phyloP scores from a whole-genome alignment of 2,113 vertebrate genomes.

The Scortum barcoo region DNA sequence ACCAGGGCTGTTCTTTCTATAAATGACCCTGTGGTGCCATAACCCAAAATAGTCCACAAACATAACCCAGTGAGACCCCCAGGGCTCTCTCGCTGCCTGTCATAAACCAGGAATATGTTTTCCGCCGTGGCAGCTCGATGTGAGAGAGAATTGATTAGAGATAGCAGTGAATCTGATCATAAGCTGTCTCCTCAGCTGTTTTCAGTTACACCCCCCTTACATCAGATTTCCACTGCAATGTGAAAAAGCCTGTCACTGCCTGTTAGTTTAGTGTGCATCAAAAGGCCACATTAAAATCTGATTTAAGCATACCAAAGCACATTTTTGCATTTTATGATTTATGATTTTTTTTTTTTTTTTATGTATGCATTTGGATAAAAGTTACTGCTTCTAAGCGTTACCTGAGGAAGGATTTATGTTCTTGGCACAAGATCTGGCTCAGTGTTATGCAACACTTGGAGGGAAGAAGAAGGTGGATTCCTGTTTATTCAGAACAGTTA shows the following conservation, averaged over 20 bases:
- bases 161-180: conserved; percentile 9
- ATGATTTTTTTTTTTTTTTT: no score
- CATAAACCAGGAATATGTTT: not conserved
- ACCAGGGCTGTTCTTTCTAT: conserved; percentile 28
- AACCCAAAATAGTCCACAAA: conserved; percentile 70
- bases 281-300: not conserved
- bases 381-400: conserved; percentile 8
- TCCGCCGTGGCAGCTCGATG: not conserved
- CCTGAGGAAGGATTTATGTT: conserved; percentile 24
- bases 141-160: not conserved
- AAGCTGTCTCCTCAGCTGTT: not conserved
- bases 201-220: not conserved
- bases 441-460: conserved; percentile 42
- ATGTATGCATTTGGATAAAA: conserved; percentile 4
- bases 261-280: not conserved
- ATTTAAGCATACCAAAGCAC: not conserved
- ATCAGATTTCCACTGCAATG: not conserved
- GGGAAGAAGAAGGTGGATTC: conserved; percentile 10
- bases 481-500: conserved; percentile 32
- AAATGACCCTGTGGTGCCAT: conserved; percentile 83
- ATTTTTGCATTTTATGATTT: conserved; percentile 12
- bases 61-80: conserved; percentile 5
- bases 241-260: not conserved
- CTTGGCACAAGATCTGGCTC: conserved; percentile 2
- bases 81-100: not conserved